These are phyloP conservation scores for Eriosoma lanigerum DNA, from an alignment of 1,140 invertebrate genomes.

Conservation along the genomic window DNA sequence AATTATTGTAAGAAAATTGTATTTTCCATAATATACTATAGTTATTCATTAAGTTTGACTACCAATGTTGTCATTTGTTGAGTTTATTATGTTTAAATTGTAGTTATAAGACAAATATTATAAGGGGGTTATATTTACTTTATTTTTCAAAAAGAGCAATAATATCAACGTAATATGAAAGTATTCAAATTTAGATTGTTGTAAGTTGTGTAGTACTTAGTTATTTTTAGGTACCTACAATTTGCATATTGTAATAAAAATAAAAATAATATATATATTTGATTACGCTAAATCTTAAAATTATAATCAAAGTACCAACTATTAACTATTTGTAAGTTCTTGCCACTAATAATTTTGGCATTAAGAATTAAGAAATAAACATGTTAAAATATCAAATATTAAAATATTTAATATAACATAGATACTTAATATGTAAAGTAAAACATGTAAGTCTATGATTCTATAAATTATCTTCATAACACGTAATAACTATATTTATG, in stretches of 20 bases:
- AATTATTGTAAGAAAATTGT: constrained; percentile 10
- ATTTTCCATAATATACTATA: constrained; percentile 6
- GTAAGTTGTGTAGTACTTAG: not conserved
- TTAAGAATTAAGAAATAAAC: not conserved
- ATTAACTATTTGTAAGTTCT: not conserved
- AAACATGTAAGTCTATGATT: not conserved
- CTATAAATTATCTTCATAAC: no score
- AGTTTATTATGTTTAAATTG: constrained; percentile 26
- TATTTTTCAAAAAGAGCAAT: not conserved
- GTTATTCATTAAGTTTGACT: not conserved
- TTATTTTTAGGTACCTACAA: no score
- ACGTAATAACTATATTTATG: constrained; percentile 10
- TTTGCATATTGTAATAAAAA: no score
- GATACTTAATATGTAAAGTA: no score
- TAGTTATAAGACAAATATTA: constrained; percentile 6
- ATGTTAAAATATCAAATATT: no score
- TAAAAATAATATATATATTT: no score
- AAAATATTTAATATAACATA: no score
- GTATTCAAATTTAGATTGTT: not conserved
- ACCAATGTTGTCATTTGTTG: constrained; percentile 26
- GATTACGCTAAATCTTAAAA: no score
- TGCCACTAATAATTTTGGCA: not conserved
- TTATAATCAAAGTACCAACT: no score
- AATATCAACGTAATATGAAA: constrained; percentile 8
- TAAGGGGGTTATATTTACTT: not conserved